Evolutionary conservation across 2,888 invertebrate genomes (phyloP), one percentile per base, ranked within the genome.

Genomic region (Erebia epiphron): DNA sequence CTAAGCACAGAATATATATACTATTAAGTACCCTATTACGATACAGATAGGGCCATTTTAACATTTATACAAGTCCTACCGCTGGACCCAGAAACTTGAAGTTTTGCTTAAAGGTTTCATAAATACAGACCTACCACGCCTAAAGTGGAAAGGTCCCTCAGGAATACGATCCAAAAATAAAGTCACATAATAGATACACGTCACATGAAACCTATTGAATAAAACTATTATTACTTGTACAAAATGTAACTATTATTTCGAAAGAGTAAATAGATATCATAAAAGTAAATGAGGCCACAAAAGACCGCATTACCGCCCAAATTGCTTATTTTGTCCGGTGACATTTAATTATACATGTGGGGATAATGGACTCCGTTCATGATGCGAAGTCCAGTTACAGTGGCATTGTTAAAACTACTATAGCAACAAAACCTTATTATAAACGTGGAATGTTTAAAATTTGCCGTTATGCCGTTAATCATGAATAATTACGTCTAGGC

Each of bases 341-440:
- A 78, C 78, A 80, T 81, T 91, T 91, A 88, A 91, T 90, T 91
- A 91, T 91, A 89, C 88, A 91, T 89, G 89, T 89, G 83, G 79
- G 79, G 75, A 76, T 68, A 67, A 67, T 73, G 69, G 70, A 72
- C 70, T 57, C 11, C 49, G 69, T 67, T 68, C 61, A 58, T 67
- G 68, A 58, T 60, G 68, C 43, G 26, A 26, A 57, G 58, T 52
- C 41, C 56, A 63, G 46, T 63, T 62, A 67, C 63, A 49, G 50
- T 54, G 58, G 52, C 72, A 69, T 67, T 72, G 69, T 67, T 52
- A 46, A 69, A 67, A 72, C 67, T 61, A 54, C 49, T n/a, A 16
- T 52, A 49, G 14, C 62, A 62, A 62, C 62, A 62, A 61, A 46
- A 61, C 61, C 46, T 21, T 62, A 62, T 49, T 62, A 46, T 62